phyloP scores from a whole-genome alignment of 2,888 invertebrate species.

The Mythimna vitellina region DNA sequence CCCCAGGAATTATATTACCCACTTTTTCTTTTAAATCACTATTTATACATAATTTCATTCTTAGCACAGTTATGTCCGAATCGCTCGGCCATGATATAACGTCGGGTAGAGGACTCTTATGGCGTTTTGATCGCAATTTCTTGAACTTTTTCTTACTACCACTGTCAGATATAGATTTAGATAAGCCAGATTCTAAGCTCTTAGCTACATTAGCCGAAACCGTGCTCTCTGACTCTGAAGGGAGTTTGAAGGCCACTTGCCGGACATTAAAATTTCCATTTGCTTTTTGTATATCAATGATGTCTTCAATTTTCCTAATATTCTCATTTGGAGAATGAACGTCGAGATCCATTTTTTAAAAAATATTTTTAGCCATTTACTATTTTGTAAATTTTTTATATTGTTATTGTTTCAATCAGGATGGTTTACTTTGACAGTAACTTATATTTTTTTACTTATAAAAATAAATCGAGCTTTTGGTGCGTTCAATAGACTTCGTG shows the following conservation, averaged over 20 bases:
- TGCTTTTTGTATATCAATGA: constrained; percentile 86
- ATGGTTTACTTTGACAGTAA: constrained; percentile 70
- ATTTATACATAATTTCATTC: constrained; percentile 84
- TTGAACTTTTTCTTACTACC: constrained; percentile 75
- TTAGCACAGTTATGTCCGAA: constrained; percentile 91
- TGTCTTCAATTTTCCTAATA: constrained; percentile 85
- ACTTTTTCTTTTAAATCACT: constrained; percentile 85
- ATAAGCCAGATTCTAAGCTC: constrained; percentile 81
- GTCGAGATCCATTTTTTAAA: constrained; percentile 73
- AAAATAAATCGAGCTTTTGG: constrained; percentile 24
- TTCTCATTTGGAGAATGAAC: constrained; percentile 69
- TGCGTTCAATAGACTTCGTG: neutral
- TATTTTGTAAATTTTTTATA: constrained; percentile 74
- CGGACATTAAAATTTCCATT: constrained; percentile 78
- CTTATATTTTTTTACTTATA: constrained; percentile 40
- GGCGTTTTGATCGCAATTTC: constrained; percentile 72
- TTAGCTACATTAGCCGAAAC: constrained; percentile 74
- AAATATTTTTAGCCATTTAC: constrained; percentile 66
- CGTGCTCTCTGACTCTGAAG: constrained; percentile 73
- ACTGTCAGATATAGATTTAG: constrained; percentile 67
- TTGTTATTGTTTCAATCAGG: constrained; percentile 70
- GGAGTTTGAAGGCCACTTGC: constrained; percentile 82
- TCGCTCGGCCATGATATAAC: constrained; percentile 90
- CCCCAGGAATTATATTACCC: constrained; percentile 87
- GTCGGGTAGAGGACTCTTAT: constrained; percentile 76